Evolutionary conservation across 2,888 invertebrate genomes (phyloP), one percentile per base, ranked within the genome.

Genomic region (Harpalus rubripes): DNA sequence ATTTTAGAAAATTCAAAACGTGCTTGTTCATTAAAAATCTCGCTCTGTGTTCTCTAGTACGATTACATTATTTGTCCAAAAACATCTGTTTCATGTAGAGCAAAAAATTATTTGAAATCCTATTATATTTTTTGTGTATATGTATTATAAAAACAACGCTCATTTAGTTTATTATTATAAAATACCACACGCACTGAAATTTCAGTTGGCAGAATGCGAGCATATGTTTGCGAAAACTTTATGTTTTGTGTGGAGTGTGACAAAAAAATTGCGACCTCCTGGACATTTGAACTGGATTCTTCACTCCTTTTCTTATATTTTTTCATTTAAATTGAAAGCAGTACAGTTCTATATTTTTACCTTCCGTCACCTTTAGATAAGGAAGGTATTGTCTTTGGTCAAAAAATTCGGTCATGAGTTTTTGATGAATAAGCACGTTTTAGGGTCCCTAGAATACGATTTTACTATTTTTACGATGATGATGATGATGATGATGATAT

Each of bases 121-220:
- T 59, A 16, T 59, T 15, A 59, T 15, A 4, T n/a, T 59, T 16
- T 52, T 52, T 52, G 44, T 52, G 8, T 8, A 10, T 52, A 52
- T 52, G 8, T 52, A 32, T 32, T 32, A 32, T 32, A 32, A 32
- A 59, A 16, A 12, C 18, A 16, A 32, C 32, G n/a, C 39, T 68
- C 39, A 68, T 68, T 68, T 68, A n/a, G n/a, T 32, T 32, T 26
- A 10, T 44, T 74, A 74, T 52, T 74, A 74, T 8, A 16, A 18
- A 1, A 74, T 52, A 74, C 72, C 72, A 18, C 72, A 15, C 72
- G 18, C 72, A 74, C 32, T 7, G 10, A 39, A 52, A 68, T 68
- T 65, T 68, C 15, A 68, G 32, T n/a, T 39, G 32, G 26, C 32
- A 32, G 7, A 72, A 44, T 22, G 32, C 2, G 8, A 18, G 7